Percentiles rank a stretch among this genome's conserved stretches.
Evolutionary conservation across 1,140 invertebrate genomes (phyloP).

Genomic region (Lepidostoma basale): DNA sequence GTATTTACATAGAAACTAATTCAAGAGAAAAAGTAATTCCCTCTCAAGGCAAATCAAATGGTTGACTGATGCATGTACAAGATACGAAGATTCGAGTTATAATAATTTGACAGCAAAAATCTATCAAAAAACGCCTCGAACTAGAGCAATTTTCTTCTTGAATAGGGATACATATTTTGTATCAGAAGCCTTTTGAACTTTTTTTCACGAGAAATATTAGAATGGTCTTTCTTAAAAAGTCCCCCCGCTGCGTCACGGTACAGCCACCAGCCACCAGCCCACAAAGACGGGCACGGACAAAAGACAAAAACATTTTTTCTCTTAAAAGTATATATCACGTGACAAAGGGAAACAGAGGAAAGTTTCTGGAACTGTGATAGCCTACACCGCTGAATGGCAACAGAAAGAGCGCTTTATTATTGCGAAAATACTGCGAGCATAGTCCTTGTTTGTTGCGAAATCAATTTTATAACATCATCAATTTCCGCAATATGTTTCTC

Average conservation of each 20-base stretch:
- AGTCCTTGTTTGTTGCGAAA: constrained; percentile 5
- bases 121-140: too few species aligned
- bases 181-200: constrained; percentile 19
- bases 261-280: not conserved
- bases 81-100: too few species aligned
- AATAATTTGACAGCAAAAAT: too few species aligned
- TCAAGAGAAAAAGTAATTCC: too few species aligned
- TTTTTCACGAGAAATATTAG: constrained; percentile 30
- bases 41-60: too few species aligned
- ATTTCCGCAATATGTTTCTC: not conserved
- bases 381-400: constrained; percentile 1
- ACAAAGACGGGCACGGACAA: constrained; percentile 34
- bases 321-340: constrained; percentile 28
- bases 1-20: too few species aligned
- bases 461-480: constrained; percentile 7
- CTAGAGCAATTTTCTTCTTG: constrained; percentile 14
- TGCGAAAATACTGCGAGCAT: not conserved
- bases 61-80: too few species aligned
- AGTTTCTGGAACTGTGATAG: constrained; percentile 26
- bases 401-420: constrained; percentile 19
- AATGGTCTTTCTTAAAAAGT: constrained; percentile 30
- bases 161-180: constrained; percentile 28
- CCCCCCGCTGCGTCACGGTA: not conserved
- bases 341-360: constrained; percentile 23
- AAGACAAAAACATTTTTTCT: constrained; percentile 29